Percentiles rank a stretch among this genome's conserved stretches.
Conservation (phyloP, 2,888 invertebrate species). For the Athetis lepigone region DNA sequence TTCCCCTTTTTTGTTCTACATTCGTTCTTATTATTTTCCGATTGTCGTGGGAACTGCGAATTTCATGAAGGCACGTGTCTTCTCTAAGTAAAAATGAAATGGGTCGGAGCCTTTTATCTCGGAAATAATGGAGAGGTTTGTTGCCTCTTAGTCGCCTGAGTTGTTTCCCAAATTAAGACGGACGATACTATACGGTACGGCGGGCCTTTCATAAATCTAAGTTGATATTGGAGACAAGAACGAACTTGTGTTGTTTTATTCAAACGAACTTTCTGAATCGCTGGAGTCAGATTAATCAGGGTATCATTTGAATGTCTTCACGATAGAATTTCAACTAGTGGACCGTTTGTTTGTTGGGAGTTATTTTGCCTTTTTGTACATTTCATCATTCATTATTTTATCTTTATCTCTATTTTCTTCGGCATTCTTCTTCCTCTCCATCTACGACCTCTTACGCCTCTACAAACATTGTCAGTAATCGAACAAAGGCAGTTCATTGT, state of each 20-base stretch:
- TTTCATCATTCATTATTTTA: background rate
- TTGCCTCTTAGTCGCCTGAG: constrained; percentile 27
- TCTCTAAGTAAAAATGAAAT: constrained; percentile 59
- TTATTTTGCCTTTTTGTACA: background rate
- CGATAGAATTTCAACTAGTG: constrained; percentile 5
- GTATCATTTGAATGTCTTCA: constrained; percentile 14
- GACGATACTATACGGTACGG: constrained; percentile 22
- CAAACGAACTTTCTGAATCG: background rate
- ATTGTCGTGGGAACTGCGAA: constrained; percentile 66
- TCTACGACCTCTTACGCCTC: constrained; percentile 12
- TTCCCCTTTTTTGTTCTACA: constrained; percentile 58
- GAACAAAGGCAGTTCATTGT: constrained; percentile 38
- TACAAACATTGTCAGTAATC: constrained; percentile 26
- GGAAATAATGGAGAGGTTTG: constrained; percentile 39
- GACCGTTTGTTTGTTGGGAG: background rate
- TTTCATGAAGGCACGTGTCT: constrained; percentile 63
- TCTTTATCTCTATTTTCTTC: too few species aligned
- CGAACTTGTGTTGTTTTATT: constrained; percentile 1
- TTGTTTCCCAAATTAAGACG: constrained; percentile 44
- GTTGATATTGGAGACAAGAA: constrained; percentile 5
- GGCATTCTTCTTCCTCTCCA: too few species aligned
- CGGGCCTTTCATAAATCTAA: constrained; percentile 24
- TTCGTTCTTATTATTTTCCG: constrained; percentile 71
- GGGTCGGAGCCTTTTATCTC: constrained; percentile 43
- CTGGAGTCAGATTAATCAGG: constrained; percentile 9